Evolutionary conservation across 2,113 vertebrate species (phyloP).

Genomic region (Pterocles gutturalis): DNA sequence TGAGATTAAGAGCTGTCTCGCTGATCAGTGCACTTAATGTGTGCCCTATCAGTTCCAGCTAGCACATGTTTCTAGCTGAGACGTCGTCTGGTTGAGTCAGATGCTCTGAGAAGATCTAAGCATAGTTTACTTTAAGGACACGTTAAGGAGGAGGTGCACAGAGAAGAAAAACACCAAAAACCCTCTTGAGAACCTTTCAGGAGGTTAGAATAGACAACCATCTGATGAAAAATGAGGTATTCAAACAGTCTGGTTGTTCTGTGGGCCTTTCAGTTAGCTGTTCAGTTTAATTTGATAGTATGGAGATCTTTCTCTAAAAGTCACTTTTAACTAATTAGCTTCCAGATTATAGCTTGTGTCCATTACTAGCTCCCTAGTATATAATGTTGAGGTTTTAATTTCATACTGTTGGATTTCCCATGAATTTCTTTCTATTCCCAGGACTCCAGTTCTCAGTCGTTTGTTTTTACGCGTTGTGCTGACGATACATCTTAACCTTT

Average conservation of each 20-base stretch:
- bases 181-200: neutral
- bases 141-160: accelerated
- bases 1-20: neutral
- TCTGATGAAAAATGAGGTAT: neutral
- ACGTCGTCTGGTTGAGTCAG: accelerated
- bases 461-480: neutral
- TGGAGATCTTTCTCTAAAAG: neutral
- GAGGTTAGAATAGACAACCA: neutral
- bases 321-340: neutral
- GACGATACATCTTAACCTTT: neutral
- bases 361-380: accelerated
- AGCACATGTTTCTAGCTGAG: neutral
- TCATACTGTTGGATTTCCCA: neutral
- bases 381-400: neutral
- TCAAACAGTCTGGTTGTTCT: neutral
- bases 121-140: neutral
- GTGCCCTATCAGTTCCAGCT: neutral
- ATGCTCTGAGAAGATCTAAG: neutral
- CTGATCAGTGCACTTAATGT: neutral
- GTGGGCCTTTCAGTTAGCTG: neutral
- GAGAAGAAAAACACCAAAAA: neutral
- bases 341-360: neutral
- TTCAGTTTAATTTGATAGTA: neutral
- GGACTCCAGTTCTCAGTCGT: neutral
- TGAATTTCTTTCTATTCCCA: neutral